These are phyloP conservation scores for Listronotus bonariensis DNA, from an alignment of 1,140 invertebrate genomes.

Conservation along the genomic window DNA sequence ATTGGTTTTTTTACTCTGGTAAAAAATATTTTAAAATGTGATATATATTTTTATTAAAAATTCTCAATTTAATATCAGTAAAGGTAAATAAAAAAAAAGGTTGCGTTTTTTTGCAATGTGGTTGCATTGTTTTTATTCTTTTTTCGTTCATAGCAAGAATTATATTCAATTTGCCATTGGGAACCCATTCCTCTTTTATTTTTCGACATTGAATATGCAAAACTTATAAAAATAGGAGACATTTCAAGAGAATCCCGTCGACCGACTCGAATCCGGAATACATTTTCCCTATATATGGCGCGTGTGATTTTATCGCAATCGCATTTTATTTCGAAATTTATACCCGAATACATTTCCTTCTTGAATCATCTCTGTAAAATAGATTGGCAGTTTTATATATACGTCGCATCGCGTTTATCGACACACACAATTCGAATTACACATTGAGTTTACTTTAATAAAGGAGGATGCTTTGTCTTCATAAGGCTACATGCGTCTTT, in stretches of 20 bases:
- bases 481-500: neutral
- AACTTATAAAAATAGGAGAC: constrained; percentile 25
- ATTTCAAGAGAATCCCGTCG: constrained; percentile 9
- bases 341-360: constrained; percentile 15
- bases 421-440: constrained; percentile 15
- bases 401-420: constrained; percentile 14
- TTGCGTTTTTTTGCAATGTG: too few relatives aligned
- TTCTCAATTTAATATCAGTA: too few relatives aligned
- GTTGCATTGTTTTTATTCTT: too few relatives aligned
- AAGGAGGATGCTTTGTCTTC: neutral
- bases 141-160: too few relatives aligned
- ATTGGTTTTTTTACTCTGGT: too few relatives aligned
- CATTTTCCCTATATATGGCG: constrained; percentile 21
- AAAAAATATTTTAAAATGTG: too few relatives aligned
- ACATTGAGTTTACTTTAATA: constrained; percentile 11
- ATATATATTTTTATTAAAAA: too few relatives aligned
- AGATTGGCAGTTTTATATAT: constrained; percentile 32
- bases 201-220: constrained; percentile 9
- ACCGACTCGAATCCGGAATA: constrained; percentile 19
- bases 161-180: too few relatives aligned
- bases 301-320: constrained; percentile 25
- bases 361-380: constrained; percentile 27
- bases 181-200: too few relatives aligned
- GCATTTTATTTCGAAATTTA: constrained; percentile 34
- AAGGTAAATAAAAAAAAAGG: too few relatives aligned